phyloP scores from a whole-genome alignment of 2,113 vertebrate species.

The Rousettus leschenaultii region DNA sequence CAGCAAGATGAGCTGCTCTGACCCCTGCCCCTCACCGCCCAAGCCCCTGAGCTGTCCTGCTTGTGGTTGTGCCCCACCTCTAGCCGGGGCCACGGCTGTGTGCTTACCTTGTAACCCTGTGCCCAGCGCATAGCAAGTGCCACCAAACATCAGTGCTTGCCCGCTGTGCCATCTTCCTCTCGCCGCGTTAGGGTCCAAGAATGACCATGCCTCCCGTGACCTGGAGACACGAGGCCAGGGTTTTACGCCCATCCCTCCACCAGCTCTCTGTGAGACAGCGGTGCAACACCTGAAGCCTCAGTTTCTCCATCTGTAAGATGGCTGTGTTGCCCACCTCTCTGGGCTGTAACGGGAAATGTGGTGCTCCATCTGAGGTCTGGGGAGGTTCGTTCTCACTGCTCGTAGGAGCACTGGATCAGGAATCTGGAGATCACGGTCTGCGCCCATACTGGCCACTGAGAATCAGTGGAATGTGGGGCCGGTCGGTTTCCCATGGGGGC shows the following conservation, averaged over 20 bases:
- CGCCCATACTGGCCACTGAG: background rate
- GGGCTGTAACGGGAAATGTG: background rate
- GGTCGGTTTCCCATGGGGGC: background rate
- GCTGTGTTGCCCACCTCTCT: rapidly evolving
- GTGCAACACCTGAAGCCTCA: background rate
- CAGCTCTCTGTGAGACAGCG: rapidly evolving
- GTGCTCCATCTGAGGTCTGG: rapidly evolving
- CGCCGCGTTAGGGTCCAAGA: background rate
- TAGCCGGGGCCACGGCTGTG: background rate
- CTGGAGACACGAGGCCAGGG: background rate
- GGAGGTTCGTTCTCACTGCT: rapidly evolving
- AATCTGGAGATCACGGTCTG: background rate
- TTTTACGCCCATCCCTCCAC: background rate
- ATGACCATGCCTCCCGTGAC: background rate
- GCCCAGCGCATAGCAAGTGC: background rate
- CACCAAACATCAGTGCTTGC: rapidly evolving
- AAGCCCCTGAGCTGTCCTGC: rapidly evolving
- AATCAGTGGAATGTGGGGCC: rapidly evolving
- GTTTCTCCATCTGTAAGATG: background rate
- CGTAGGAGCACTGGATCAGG: background rate
- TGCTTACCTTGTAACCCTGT: background rate
- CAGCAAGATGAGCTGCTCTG: background rate
- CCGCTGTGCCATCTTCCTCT: background rate
- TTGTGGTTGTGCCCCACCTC: background rate
- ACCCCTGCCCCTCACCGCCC: rapidly evolving